Evolutionary conservation across 2,797 vertebrate species (phyloP).

Genomic region (Rhodeus uyekii): DNA sequence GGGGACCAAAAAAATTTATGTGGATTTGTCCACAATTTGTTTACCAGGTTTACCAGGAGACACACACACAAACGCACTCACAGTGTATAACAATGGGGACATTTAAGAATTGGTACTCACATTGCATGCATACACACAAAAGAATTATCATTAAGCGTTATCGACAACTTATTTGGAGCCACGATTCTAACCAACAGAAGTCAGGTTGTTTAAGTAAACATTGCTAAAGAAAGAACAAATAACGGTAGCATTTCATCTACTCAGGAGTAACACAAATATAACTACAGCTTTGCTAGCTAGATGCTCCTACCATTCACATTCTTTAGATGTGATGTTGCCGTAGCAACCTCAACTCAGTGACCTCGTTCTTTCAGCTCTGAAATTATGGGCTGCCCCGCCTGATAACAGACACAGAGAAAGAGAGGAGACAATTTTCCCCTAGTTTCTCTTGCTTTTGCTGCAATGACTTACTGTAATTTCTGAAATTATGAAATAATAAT

Average conservation of each 20-base stretch:
- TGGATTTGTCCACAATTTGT: too few relatives aligned
- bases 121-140: background rate
- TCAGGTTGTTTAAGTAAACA: background rate
- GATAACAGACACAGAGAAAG: slow-evolving; percentile 67
- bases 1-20: too few relatives aligned
- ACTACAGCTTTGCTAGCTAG: slow-evolving; percentile 56
- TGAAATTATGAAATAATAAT: slow-evolving; percentile 6
- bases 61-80: too few relatives aligned
- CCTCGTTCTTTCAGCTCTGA: slow-evolving; percentile 91
- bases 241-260: slow-evolving; percentile 7
- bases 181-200: background rate
- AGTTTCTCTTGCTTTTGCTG: slow-evolving; percentile 17
- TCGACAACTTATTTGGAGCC: background rate
- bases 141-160: background rate
- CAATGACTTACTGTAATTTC: slow-evolving; percentile 10
- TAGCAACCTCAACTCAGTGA: slow-evolving; percentile 89
- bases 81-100: background rate
- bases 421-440: background rate
- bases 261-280: slow-evolving; percentile 38
- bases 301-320: slow-evolving; percentile 81
- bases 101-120: background rate
- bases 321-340: slow-evolving; percentile 87
- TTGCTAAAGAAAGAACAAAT: background rate
- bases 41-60: too few relatives aligned
- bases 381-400: slow-evolving; percentile 89